A percentile compares a stretch with the other conserved stretches of the same genome.
Evolutionary conservation across 2,888 invertebrate genomes (phyloP).

Genomic region (Nudaria mundana): DNA sequence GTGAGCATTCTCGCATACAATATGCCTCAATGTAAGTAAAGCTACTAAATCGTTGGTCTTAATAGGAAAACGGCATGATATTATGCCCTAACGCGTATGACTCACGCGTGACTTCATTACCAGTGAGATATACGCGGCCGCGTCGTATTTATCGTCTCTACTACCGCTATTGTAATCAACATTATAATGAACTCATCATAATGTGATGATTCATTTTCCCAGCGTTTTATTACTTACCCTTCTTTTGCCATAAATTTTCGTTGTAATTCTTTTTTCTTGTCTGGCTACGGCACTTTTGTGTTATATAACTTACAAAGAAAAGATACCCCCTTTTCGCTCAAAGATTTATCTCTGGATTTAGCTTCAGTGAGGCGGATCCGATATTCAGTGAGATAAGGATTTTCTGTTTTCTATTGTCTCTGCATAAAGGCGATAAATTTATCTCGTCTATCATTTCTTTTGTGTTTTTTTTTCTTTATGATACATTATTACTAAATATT

Average conservation of each 20-base stretch:
- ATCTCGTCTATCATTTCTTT: constrained; percentile 7
- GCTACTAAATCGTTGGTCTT: no score
- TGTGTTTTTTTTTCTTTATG: constrained; percentile 7
- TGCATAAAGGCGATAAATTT: neutral
- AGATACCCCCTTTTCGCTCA: constrained; percentile 6
- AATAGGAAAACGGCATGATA: constrained; percentile 4
- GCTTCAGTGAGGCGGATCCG: constrained; percentile 17
- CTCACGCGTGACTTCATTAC: constrained; percentile 30
- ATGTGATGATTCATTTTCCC: constrained; percentile 19
- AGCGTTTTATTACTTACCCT: constrained; percentile 11
- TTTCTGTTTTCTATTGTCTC: constrained; percentile 8
- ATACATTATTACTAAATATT: constrained; percentile 8
- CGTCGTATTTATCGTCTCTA: constrained; percentile 9
- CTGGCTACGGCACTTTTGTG: neutral
- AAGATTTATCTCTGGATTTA: constrained; percentile 25
- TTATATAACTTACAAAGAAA: constrained; percentile 15
- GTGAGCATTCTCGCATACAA: no score
- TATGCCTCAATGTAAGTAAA: no score
- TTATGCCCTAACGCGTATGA: constrained; percentile 14
- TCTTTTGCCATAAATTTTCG: neutral
- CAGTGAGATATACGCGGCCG: constrained; percentile 8
- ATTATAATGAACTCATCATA: constrained; percentile 17
- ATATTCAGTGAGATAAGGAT: constrained; percentile 23
- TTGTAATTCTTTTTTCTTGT: constrained; percentile 5
- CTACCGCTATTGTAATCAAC: constrained; percentile 14